phyloP scores from a whole-genome alignment of 1,140 invertebrate genomes.

The Micrasema minimum region DNA sequence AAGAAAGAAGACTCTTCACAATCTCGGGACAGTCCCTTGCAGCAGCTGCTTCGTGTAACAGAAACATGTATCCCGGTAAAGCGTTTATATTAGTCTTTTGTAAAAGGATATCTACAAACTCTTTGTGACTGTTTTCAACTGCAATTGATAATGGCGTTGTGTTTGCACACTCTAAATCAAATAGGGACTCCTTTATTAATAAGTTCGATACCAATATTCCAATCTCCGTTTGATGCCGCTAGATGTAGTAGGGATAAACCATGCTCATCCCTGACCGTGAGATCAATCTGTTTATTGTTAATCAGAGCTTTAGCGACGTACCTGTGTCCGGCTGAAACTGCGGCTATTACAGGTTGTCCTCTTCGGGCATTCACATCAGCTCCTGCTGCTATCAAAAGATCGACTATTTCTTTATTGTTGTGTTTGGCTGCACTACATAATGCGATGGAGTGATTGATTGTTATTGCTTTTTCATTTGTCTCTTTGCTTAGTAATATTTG shows the following conservation, averaged over 20 bases:
- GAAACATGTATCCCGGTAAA: neutral
- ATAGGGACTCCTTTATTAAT: neutral
- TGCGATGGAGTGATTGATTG: neutral
- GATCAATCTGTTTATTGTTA: neutral
- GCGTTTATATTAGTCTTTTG: neutral
- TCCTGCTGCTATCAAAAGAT: neutral
- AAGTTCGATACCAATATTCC: neutral
- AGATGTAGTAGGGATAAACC: neutral
- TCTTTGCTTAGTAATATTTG: neutral
- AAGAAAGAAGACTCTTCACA: neutral
- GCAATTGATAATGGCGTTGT: neutral
- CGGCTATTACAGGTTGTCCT: neutral
- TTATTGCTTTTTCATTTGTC: neutral
- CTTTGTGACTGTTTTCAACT: neutral
- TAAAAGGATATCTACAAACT: constrained; percentile 14
- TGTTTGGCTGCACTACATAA: neutral
- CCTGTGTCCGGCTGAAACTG: neutral
- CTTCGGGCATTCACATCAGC: neutral
- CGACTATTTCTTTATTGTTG: constrained; percentile 2
- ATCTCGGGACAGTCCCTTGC: neutral
- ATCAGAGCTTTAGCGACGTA: neutral
- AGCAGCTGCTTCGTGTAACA: neutral
- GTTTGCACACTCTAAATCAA: neutral
- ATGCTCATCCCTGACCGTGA: neutral
- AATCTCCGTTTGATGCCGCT: neutral